Evolutionary conservation across 2,797 vertebrate genomes (phyloP).

Genomic region (Parauchenoglanis punctatus): DNA sequence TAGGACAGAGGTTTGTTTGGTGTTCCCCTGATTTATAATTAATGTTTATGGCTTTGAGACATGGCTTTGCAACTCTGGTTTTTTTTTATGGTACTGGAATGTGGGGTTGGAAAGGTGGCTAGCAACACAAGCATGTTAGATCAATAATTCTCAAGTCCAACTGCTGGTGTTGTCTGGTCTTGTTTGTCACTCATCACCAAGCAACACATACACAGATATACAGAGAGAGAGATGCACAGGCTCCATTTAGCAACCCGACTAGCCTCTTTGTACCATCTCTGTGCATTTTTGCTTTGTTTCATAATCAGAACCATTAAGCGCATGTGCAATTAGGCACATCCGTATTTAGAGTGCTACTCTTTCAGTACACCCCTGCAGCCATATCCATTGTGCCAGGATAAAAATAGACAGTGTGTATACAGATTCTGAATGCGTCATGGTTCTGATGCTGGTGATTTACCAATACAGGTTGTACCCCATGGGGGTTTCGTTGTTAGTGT

Average conservation of each 20-base stretch:
- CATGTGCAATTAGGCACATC: conserved; percentile 42
- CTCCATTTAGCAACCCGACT: conserved; percentile 8
- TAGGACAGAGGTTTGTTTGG: conserved; percentile 36
- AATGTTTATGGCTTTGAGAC: conserved; percentile 40
- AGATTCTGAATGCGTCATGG: conserved; percentile 6
- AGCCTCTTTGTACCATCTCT: not conserved
- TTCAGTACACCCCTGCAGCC: conserved; percentile 30
- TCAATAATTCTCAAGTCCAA: conserved; percentile 56
- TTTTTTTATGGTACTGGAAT: not conserved
- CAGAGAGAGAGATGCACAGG: conserved; percentile 9
- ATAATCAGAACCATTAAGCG: conserved; percentile 50
- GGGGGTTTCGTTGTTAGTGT: no score
- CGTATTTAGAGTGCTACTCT: conserved; percentile 35
- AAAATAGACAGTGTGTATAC: conserved; percentile 6
- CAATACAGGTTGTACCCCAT: not conserved
- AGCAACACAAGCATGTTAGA: conserved; percentile 41
- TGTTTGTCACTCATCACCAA: conserved; percentile 49
- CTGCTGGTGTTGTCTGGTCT: conserved; percentile 27
- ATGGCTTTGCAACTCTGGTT: conserved; percentile 19
- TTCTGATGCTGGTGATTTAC: not conserved
- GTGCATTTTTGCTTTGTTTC: conserved; percentile 38
- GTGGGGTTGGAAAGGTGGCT: conserved; percentile 21
- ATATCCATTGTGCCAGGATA: conserved; percentile 24
- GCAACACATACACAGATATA: conserved; percentile 35
- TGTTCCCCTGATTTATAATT: conserved; percentile 49